phyloP scores from a whole-genome alignment of 2,888 invertebrate genomes.

The Linnaemya tessellans region DNA sequence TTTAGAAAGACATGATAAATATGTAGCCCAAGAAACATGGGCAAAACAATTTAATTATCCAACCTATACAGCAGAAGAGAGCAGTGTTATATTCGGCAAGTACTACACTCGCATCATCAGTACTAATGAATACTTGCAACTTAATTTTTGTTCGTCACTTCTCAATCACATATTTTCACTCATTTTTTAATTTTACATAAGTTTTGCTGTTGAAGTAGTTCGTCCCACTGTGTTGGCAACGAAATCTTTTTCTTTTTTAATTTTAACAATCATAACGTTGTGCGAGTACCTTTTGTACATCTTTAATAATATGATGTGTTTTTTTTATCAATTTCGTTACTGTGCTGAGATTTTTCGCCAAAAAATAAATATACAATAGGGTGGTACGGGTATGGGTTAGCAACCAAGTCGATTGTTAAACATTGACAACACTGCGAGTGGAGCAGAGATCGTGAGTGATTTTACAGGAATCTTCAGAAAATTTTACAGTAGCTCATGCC shows the following conservation, averaged over 20 bases:
- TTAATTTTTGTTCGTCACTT: too few relatives aligned
- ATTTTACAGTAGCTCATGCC: neutral
- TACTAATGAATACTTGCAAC: too few relatives aligned
- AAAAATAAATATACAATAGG: constrained; percentile 27
- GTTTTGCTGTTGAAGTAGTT: too few relatives aligned
- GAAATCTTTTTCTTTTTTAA: neutral
- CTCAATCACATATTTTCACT: too few relatives aligned
- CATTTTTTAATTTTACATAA: too few relatives aligned
- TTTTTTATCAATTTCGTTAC: neutral
- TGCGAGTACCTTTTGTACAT: neutral
- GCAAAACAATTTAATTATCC: too few relatives aligned
- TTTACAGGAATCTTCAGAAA: neutral
- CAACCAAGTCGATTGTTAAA: constrained; percentile 17
- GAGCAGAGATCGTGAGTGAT: neutral
- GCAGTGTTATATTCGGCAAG: too few relatives aligned
- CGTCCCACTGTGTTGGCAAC: neutral
- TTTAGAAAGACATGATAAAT: too few relatives aligned
- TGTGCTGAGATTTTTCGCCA: neutral
- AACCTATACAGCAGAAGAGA: neutral
- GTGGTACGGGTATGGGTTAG: constrained; percentile 8
- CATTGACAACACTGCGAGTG: constrained; percentile 1
- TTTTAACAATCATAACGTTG: neutral
- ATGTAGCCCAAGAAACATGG: too few relatives aligned
- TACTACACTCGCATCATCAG: too few relatives aligned
- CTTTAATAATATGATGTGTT: neutral